Conservation (phyloP, 2,113 vertebrate species). For the Spea multiplicata region DNA sequence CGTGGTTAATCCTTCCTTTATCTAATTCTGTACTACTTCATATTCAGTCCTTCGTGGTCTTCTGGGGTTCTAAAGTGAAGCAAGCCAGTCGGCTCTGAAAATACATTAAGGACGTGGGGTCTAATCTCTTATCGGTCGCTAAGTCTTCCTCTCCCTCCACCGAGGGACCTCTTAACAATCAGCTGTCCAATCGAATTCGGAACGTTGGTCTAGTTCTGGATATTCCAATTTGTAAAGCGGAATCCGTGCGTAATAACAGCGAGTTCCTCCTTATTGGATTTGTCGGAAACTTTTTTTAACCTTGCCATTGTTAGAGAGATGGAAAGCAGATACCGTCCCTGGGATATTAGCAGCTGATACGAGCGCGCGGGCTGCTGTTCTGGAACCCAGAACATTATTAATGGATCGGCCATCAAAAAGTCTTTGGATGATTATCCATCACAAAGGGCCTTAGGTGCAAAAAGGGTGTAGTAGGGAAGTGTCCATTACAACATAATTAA, state of each 20-base stretch:
- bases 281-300: conserved; percentile 42
- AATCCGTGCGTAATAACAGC: conserved; percentile 4
- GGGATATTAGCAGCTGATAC: background rate
- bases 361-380: background rate
- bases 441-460: no score
- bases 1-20: background rate
- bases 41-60: background rate
- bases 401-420: background rate
- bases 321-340: conserved; percentile 18
- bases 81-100: conserved; percentile 6
- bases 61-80: conserved; percentile 1
- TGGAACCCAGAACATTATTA: background rate
- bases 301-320: conserved; percentile 5
- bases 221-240: conserved; percentile 31
- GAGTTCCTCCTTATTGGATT: conserved; percentile 21
- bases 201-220: conserved; percentile 9
- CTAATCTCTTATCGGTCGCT: conserved; percentile 15
- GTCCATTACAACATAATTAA: no score
- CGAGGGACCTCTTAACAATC: conserved; percentile 18
- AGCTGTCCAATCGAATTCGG: background rate
- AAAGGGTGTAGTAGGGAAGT: no score
- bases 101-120: background rate
- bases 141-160: conserved; percentile 14
- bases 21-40: conserved; percentile 15
- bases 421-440: no score